phyloP scores from a whole-genome alignment of 2,113 vertebrate species.

The Bombycilla garrulus region DNA sequence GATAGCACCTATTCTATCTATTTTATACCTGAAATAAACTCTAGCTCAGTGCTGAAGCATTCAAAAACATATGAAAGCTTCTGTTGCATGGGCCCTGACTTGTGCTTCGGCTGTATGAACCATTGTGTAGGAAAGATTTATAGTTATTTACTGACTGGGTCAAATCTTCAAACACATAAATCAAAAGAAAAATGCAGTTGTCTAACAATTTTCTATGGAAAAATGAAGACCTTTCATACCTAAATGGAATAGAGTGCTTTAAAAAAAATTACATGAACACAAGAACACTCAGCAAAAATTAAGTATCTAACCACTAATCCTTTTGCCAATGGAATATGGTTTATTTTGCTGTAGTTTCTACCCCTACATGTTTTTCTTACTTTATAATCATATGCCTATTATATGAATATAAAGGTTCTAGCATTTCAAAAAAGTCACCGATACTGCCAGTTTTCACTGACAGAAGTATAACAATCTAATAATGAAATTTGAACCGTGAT shows the following conservation, averaged over 20 bases:
- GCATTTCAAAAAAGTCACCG: not conserved
- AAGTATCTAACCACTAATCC: not conserved
- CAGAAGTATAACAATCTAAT: not conserved
- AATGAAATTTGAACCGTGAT: not conserved
- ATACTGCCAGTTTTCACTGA: not conserved
- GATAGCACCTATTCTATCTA: slow-evolving; percentile 18
- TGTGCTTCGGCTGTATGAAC: not conserved
- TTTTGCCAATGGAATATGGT: not conserved
- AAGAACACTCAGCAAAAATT: not conserved
- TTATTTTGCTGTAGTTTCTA: not conserved
- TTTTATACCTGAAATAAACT: slow-evolving; percentile 67
- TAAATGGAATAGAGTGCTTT: not conserved
- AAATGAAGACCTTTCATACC: not conserved
- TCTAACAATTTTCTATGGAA: not conserved
- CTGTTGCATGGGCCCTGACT: not conserved
- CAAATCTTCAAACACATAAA: not conserved
- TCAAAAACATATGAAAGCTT: slow-evolving; percentile 34
- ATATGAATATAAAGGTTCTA: not conserved
- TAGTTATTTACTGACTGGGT: not conserved
- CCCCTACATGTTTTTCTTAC: not conserved
- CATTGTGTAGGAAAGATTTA: not conserved
- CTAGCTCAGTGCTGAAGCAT: not conserved
- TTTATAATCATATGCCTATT: not conserved
- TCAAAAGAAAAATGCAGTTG: not conserved
- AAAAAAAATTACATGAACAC: not conserved